These are phyloP conservation scores for Rhynchotus rufescens DNA, from an alignment of 2,797 vertebrate species.

Conservation along the genomic window DNA sequence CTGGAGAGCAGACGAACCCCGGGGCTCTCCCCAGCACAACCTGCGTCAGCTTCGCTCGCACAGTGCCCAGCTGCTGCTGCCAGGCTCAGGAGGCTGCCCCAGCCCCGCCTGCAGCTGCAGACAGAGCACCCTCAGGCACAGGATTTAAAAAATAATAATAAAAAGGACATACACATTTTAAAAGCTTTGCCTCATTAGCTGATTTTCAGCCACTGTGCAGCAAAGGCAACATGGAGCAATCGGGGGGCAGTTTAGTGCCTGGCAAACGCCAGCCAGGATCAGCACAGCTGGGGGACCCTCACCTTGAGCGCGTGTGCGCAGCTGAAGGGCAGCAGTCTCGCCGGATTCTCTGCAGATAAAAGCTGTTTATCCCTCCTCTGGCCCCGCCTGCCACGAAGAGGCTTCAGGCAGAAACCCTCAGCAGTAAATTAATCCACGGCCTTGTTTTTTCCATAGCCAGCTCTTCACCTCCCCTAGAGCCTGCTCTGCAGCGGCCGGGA, in stretches of 20 bases:
- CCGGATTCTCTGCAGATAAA: neutral
- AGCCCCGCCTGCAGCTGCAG: too few relatives aligned
- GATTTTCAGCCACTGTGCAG: neutral
- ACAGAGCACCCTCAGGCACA: too few relatives aligned
- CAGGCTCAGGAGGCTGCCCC: too few relatives aligned
- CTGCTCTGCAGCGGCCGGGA: neutral
- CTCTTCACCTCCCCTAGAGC: accelerated
- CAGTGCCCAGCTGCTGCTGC: too few relatives aligned
- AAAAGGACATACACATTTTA: accelerated
- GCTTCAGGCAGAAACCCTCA: neutral
- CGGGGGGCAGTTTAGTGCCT: accelerated
- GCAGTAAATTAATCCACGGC: neutral
- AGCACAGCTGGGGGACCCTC: accelerated
- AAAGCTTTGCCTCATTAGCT: neutral
- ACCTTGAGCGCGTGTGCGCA: accelerated
- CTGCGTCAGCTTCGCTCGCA: too few relatives aligned
- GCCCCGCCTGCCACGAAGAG: accelerated
- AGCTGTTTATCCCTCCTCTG: neutral
- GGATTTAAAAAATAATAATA: too few relatives aligned
- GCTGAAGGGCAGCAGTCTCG: neutral
- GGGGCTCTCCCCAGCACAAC: too few relatives aligned
- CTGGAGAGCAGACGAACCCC: too few relatives aligned
- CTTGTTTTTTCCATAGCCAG: neutral
- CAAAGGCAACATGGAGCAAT: accelerated
- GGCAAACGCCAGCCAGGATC: accelerated